A percentile compares a stretch with the other conserved stretches of the same genome.
phyloP scores from a whole-genome alignment of 37 sponge, comb jelly and placozoan species.

The Ephydatia muelleri region DNA sequence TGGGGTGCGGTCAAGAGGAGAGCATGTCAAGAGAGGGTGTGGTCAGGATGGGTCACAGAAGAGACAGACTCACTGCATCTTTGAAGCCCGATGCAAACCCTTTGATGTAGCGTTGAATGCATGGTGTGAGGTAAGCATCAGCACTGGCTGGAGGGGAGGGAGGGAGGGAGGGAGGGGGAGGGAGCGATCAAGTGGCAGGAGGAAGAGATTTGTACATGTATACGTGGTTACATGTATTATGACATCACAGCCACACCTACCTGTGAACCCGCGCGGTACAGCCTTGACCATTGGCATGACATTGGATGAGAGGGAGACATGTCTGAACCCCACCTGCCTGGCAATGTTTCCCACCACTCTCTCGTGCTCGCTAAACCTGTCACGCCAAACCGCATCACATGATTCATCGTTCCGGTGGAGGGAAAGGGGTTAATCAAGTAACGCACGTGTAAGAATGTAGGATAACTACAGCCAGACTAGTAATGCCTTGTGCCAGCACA shows the following conservation, averaged over 20 bases:
- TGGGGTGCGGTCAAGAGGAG: neutral
- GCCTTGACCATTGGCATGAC: conserved; percentile 95
- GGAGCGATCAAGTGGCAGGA: no score
- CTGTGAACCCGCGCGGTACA: conserved; percentile 95
- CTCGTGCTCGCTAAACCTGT: conserved; percentile 83
- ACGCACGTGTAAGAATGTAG: conserved; percentile 93
- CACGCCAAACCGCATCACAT: no score
- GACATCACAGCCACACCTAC: conserved; percentile 35
- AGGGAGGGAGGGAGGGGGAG: conserved; percentile 9
- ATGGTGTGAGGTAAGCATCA: conserved; percentile 95
- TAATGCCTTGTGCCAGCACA: conserved; percentile 67
- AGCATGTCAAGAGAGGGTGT: neutral
- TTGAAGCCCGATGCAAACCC: conserved; percentile 85
- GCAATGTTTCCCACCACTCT: conserved; percentile 73
- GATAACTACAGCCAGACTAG: conserved; percentile 81
- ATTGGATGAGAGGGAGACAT: conserved; percentile 91
- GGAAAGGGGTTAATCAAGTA: neutral
- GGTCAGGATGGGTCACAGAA: neutral
- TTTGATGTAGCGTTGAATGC: conserved; percentile 79
- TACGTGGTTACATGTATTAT: neutral
- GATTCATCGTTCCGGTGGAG: no score
- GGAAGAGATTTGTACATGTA: neutral
- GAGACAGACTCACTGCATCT: conserved; percentile 48
- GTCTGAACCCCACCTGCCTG: conserved; percentile 84
- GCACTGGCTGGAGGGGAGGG: conserved; percentile 83